Evolutionary conservation across 2,888 invertebrate genomes (phyloP).

Genomic region (Graphium colonna): DNA sequence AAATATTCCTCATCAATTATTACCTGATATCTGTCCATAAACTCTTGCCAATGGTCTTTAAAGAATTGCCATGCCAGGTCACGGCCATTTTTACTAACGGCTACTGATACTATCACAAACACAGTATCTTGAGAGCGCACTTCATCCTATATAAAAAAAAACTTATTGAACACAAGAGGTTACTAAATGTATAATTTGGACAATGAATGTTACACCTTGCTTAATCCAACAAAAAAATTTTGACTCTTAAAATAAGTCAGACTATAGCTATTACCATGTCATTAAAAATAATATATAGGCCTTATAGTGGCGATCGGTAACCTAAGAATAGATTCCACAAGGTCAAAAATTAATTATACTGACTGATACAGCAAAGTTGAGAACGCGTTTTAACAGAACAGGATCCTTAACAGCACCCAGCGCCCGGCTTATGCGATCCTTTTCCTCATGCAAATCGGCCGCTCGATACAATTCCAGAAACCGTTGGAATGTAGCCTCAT

Average conservation of each 20-base stretch:
- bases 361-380: constrained; percentile 91
- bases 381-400: constrained; percentile 84
- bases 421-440: constrained; percentile 92
- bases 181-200: no score
- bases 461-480: constrained; percentile 90
- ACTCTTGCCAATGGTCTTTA: constrained; percentile 88
- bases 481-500: constrained; percentile 85
- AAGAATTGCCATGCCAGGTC: constrained; percentile 95
- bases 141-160: constrained; percentile 82
- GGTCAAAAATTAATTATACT: no score
- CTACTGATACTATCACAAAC: constrained; percentile 92
- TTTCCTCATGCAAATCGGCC: constrained; percentile 95
- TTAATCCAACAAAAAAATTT: no score
- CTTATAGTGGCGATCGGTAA: no score
- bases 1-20: no score
- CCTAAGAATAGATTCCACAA: no score
- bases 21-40: constrained; percentile 89
- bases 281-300: no score
- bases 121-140: constrained; percentile 95
- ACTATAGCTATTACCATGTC: no score
- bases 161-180: no score
- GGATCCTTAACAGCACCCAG: constrained; percentile 90
- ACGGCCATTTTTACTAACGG: constrained; percentile 88
- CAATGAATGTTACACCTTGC: no score
- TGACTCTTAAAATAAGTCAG: no score